These are phyloP conservation scores for Drosophila anomalipes DNA, from an alignment of 2,888 invertebrate species.

Conservation along the genomic window DNA sequence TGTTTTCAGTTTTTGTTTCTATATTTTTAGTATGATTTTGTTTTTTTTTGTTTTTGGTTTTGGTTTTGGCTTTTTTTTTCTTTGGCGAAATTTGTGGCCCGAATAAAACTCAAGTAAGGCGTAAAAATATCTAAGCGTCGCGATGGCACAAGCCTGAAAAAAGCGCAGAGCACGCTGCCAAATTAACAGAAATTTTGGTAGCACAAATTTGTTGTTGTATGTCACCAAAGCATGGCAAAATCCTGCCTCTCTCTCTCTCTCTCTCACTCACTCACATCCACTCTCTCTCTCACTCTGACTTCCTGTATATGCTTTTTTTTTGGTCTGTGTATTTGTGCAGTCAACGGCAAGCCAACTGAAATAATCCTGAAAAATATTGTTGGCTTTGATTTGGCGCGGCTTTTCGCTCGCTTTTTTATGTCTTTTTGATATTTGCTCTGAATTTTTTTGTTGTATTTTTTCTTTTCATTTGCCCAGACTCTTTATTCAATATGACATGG, in stretches of 20 bases:
- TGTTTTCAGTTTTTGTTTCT: conserved; percentile 1
- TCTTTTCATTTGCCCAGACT: conserved; percentile 39
- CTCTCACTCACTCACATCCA: background rate
- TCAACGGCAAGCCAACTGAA: conserved; percentile 75
- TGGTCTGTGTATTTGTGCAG: conserved; percentile 42
- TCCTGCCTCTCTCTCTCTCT: background rate
- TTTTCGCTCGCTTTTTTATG: conserved; percentile 28
- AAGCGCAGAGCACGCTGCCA: conserved; percentile 66
- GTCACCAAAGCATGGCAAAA: conserved; percentile 19
- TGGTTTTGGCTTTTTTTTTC: conserved; percentile 4
- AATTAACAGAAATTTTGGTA: conserved; percentile 73
- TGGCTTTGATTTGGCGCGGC: conserved; percentile 79
- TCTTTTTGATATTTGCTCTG: conserved; percentile 24
- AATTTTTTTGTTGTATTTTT: conserved; percentile 14
- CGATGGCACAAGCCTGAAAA: background rate
- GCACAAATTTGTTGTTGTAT: conserved; percentile 35
- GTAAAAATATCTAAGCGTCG: conserved; percentile 73
- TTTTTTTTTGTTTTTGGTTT: background rate
- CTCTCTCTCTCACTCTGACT: background rate
- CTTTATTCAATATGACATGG: conserved; percentile 71
- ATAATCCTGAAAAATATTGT: conserved; percentile 79
- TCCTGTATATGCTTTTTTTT: background rate
- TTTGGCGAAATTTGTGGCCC: conserved; percentile 38
- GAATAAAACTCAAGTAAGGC: conserved; percentile 75
- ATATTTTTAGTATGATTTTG: background rate